Conservation (phyloP, 2,797 vertebrate species). For the Coilia nasus region DNA sequence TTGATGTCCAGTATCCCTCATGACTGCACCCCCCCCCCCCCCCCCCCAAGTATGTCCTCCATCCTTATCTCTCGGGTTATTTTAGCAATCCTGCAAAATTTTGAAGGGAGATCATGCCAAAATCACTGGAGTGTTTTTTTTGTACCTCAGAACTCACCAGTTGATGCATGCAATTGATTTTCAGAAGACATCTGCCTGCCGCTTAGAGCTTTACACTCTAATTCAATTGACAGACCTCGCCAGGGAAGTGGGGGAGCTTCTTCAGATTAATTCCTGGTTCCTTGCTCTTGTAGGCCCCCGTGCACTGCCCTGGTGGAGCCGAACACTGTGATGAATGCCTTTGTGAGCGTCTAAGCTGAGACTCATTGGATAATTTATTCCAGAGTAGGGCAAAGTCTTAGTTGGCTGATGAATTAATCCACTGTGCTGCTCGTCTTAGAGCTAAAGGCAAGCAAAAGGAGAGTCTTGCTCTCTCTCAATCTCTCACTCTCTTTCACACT, state of each 20-base stretch:
- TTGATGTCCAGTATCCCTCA: constrained; percentile 60
- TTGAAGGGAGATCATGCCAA: constrained; percentile 10
- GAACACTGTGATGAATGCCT: constrained; percentile 31
- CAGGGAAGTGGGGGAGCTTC: background rate
- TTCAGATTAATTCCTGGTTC: constrained; percentile 19
- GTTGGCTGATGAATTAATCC: constrained; percentile 74
- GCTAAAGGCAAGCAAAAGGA: constrained; percentile 32
- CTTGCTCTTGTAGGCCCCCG: constrained; percentile 37
- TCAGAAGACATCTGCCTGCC: background rate
- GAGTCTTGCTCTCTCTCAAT: constrained; percentile 29
- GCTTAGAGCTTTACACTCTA: background rate
- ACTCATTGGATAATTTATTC: constrained; percentile 76
- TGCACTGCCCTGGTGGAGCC: constrained; percentile 13
- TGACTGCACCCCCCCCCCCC: background rate
- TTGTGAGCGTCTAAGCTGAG: constrained; percentile 61
- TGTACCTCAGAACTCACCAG: background rate
- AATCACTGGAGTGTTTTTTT: background rate
- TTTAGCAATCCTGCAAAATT: background rate
- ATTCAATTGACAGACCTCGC: constrained; percentile 6
- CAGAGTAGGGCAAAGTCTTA: constrained; percentile 70
- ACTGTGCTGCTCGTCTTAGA: constrained; percentile 69
- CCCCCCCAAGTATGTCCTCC: background rate
- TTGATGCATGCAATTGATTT: constrained; percentile 17
- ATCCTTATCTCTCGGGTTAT: constrained; percentile 9
- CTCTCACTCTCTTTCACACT: background rate